Percentiles rank a stretch among this genome's conserved stretches.
These are phyloP conservation scores for Thaumatotibia leucotreta DNA, from an alignment of 1,140 invertebrate species.

Conservation along the genomic window DNA sequence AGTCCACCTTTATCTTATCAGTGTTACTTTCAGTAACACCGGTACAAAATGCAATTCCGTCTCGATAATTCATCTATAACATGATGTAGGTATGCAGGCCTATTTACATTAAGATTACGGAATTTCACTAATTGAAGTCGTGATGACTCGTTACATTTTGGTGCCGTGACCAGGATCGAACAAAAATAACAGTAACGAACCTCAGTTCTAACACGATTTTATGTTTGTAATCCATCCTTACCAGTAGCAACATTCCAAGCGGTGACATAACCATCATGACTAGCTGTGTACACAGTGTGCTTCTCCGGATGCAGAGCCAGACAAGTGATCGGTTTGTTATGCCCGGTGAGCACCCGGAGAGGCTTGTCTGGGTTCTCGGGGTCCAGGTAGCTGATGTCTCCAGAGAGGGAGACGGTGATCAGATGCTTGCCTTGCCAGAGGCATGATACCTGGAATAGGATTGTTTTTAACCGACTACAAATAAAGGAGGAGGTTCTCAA, in stretches of 20 bases:
- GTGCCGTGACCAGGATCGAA: neutral
- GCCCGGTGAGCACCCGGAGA: slow-evolving; percentile 92
- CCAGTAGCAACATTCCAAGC: slow-evolving; percentile 90
- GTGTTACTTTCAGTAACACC: no score
- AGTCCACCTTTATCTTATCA: no score
- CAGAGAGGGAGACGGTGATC: slow-evolving; percentile 94
- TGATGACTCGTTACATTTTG: neutral
- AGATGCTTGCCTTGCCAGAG: slow-evolving; percentile 95
- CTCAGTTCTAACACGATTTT: no score
- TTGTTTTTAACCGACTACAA: no score
- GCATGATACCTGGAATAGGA: slow-evolving; percentile 87
- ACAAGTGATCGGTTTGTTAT: slow-evolving; percentile 99
- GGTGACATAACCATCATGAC: slow-evolving; percentile 94
- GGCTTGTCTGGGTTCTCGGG: slow-evolving; percentile 90
- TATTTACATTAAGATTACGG: no score
- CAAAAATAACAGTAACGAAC: no score
- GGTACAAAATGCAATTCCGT: no score
- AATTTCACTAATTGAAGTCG: no score
- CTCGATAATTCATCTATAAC: no score
- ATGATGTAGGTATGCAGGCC: no score
- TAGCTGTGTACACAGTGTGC: slow-evolving; percentile 91
- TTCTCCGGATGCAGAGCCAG: slow-evolving; percentile 87
- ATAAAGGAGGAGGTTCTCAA: no score
- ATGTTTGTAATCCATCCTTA: no score
- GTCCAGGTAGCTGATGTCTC: slow-evolving; percentile 97